Conservation (phyloP, 2,113 vertebrate species). For the Perca flavescens region DNA sequence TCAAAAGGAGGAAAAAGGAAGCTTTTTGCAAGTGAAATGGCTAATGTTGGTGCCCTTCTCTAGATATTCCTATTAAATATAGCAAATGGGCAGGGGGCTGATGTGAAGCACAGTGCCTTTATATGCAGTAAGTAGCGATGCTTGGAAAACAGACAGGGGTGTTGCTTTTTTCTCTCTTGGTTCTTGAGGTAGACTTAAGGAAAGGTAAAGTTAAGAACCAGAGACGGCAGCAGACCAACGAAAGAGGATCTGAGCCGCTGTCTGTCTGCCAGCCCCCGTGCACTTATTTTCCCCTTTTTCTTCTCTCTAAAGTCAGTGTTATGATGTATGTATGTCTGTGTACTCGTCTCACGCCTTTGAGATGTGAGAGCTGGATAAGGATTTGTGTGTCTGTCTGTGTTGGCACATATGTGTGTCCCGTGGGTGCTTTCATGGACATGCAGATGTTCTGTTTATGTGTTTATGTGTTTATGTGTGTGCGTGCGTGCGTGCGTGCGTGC, state of each 20-base stretch:
- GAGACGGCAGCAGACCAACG: slow-evolving; percentile 18
- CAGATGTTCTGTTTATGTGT: slow-evolving; percentile 41
- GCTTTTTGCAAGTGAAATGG: not conserved
- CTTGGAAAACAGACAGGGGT: slow-evolving; percentile 7
- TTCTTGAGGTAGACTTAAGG: slow-evolving; percentile 24
- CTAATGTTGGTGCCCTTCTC: not conserved
- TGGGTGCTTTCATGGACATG: slow-evolving; percentile 37
- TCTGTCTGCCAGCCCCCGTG: slow-evolving; percentile 32
- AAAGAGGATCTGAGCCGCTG: slow-evolving; percentile 46
- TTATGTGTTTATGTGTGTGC: slow-evolving; percentile 5
- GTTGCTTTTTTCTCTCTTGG: not conserved
- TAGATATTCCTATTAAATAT: slow-evolving; percentile 8
- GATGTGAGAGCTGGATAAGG: slow-evolving; percentile 44
- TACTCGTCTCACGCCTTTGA: slow-evolving; percentile 48
- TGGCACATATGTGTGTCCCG: slow-evolving; percentile 33
- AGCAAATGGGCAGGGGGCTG: not conserved
- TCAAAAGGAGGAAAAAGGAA: not conserved
- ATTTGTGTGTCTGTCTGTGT: slow-evolving; percentile 10
- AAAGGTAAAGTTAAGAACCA: slow-evolving; percentile 21
- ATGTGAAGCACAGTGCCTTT: not conserved
- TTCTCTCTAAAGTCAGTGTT: slow-evolving; percentile 48
- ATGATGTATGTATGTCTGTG: slow-evolving; percentile 42
- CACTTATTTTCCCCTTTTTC: slow-evolving; percentile 41
- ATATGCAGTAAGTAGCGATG: not conserved
- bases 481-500: slow-evolving; percentile 19